A percentile compares a stretch with the other conserved stretches of the same genome.
phyloP scores from a whole-genome alignment of 1,140 invertebrate genomes.

The Bombyx mori region ASM3026992v2 NC_085119.1:5200001-5200500 shows the following conservation, averaged over 20 bases:
- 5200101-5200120: slow-evolving; percentile 62
- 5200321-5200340: too few relatives aligned
- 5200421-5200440: too few relatives aligned
- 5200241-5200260: slow-evolving; percentile 74
- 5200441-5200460: too few relatives aligned
- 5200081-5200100: slow-evolving; percentile 62
- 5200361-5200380: too few relatives aligned
- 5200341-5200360: too few relatives aligned
- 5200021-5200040: not conserved
- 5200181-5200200: too few relatives aligned
- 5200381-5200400: too few relatives aligned
- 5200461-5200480: too few relatives aligned
- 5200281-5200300: slow-evolving; percentile 73
- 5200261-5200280: slow-evolving; percentile 73
- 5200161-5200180: not conserved
- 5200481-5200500: too few relatives aligned
- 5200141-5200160: slow-evolving; percentile 73
- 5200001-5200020: too few relatives aligned
- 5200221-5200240: slow-evolving; percentile 71
- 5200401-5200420: too few relatives aligned
- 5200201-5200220: not conserved
- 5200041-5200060: slow-evolving; percentile 57
- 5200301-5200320: slow-evolving; percentile 71
- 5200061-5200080: slow-evolving; percentile 53
- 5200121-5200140: slow-evolving; percentile 77